Conservation (phyloP, 2,113 vertebrate species). For the Lophius piscatorius region DNA sequence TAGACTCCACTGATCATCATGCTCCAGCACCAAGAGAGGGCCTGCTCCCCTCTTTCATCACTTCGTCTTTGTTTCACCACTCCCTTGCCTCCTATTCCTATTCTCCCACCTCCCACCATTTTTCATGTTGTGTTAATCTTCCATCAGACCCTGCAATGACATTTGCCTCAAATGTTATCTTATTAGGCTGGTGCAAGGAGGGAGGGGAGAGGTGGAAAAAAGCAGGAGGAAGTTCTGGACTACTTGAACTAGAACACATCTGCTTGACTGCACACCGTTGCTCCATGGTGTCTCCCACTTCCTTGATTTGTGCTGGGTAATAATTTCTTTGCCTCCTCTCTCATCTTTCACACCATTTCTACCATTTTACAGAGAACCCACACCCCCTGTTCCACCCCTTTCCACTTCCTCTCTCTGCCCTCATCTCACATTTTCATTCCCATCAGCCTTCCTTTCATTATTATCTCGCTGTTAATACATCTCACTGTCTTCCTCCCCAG, state of each 20-base stretch:
- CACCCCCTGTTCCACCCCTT: slow-evolving; percentile 6
- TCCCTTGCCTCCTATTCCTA: slow-evolving; percentile 11
- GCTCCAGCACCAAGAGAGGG: slow-evolving; percentile 68
- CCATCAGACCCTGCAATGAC: slow-evolving; percentile 37
- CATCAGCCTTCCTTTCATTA: slow-evolving; percentile 71
- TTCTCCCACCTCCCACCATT: slow-evolving; percentile 32
- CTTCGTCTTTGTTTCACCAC: slow-evolving; percentile 49
- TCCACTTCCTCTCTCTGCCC: slow-evolving; percentile 59
- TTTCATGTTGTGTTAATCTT: slow-evolving; percentile 35
- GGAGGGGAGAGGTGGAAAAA: not conserved
- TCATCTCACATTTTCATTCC: slow-evolving; percentile 61
- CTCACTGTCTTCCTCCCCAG: slow-evolving; percentile 62
- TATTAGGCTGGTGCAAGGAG: slow-evolving; percentile 22
- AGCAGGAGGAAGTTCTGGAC: slow-evolving; percentile 38
- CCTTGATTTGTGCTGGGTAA: slow-evolving; percentile 56
- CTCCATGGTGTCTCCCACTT: slow-evolving; percentile 35
- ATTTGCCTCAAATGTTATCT: slow-evolving; percentile 44
- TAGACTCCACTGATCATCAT: slow-evolving; percentile 77
- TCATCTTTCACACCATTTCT: slow-evolving; percentile 69
- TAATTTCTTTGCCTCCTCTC: slow-evolving; percentile 54
- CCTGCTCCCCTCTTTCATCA: slow-evolving; percentile 74
- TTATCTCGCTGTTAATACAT: slow-evolving; percentile 76
- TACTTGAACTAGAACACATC: slow-evolving; percentile 27
- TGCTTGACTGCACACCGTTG: slow-evolving; percentile 1
- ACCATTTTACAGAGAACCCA: slow-evolving; percentile 39